Evolutionary conservation across 2,797 vertebrate genomes (phyloP).

Genomic region (Antrozous pallidus): DNA sequence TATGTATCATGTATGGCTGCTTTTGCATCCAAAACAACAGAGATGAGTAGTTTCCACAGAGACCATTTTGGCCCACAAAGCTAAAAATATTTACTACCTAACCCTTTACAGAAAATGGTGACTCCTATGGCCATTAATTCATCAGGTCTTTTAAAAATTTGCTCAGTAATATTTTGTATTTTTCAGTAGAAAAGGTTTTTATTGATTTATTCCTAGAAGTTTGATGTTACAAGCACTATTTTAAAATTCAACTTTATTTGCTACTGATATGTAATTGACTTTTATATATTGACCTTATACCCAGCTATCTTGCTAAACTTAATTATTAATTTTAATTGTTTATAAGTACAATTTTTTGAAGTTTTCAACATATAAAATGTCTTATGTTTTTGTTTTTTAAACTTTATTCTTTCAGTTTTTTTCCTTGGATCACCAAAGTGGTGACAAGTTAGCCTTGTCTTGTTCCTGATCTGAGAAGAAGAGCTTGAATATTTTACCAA

Average conservation of each 20-base stretch:
- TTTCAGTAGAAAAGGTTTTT: constrained; percentile 8
- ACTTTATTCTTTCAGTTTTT: background rate
- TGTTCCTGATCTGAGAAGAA: background rate
- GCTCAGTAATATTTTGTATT: background rate
- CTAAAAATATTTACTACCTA: background rate
- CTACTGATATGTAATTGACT: background rate
- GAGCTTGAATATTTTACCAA: background rate
- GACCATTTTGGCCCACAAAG: background rate
- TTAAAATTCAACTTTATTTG: constrained; percentile 29
- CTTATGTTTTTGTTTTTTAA: background rate
- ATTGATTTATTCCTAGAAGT: background rate
- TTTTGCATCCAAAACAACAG: background rate
- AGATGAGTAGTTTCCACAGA: background rate
- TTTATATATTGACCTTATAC: background rate
- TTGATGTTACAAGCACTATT: background rate
- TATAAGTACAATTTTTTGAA: background rate
- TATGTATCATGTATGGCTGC: background rate
- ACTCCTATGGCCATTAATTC: background rate
- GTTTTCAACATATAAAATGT: background rate
- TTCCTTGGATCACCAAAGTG: background rate
- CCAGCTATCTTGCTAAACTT: background rate
- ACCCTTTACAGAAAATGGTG: background rate
- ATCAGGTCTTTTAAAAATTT: background rate
- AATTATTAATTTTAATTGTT: constrained; percentile 9
- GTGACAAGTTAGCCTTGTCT: background rate